These are phyloP conservation scores for Sebastes oblongus DNA, from an alignment of 2,797 vertebrate species.

Conservation along the genomic window DNA sequence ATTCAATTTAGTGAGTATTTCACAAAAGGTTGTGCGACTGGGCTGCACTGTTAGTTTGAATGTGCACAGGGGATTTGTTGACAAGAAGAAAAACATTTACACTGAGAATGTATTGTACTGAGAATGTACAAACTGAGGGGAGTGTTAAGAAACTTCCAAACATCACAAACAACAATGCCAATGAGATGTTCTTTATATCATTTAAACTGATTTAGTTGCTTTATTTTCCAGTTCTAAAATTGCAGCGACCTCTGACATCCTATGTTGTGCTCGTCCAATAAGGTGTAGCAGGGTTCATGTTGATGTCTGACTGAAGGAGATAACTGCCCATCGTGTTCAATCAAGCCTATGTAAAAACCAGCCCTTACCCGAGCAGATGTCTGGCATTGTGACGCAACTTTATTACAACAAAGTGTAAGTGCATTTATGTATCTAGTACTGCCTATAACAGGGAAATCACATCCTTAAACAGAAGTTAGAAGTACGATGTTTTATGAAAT, in stretches of 20 bases:
- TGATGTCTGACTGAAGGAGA: too few relatives aligned
- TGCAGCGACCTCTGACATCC: background rate
- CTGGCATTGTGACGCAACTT: too few relatives aligned
- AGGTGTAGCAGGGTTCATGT: too few relatives aligned
- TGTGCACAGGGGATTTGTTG: background rate
- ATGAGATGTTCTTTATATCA: background rate
- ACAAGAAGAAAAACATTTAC: background rate
- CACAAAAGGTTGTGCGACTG: too few relatives aligned
- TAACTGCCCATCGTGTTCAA: too few relatives aligned
- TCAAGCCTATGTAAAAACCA: too few relatives aligned
- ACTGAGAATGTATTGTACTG: background rate
- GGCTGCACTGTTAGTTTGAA: background rate
- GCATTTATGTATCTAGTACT: background rate
- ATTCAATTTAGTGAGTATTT: too few relatives aligned
- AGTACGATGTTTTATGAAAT: background rate
- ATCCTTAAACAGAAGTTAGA: background rate
- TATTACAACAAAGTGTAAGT: background rate
- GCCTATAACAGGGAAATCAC: background rate
- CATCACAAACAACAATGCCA: background rate
- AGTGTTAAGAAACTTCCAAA: background rate
- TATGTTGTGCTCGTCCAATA: too few relatives aligned
- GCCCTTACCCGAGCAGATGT: too few relatives aligned
- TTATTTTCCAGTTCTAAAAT: background rate
- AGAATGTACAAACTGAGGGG: background rate
- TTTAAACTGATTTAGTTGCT: background rate